Conservation (phyloP, 2,888 invertebrate genomes). For the Tridacna crocea region DNA sequence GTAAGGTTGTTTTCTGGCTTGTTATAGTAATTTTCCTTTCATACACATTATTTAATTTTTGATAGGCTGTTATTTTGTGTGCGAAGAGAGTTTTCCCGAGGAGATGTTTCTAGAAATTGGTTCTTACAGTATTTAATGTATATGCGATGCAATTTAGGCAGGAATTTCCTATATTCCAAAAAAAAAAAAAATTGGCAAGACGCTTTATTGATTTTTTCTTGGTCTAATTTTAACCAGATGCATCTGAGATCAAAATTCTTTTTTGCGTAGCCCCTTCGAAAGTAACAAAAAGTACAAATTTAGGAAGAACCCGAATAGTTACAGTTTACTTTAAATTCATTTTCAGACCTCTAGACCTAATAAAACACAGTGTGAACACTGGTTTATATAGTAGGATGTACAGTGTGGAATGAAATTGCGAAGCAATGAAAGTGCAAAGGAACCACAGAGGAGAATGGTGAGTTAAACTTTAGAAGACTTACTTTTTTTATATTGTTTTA, state of each 20-base stretch:
- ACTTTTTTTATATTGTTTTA: too few relatives aligned
- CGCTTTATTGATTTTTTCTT: neutral
- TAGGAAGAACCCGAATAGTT: neutral
- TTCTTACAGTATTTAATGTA: slow-evolving; percentile 13
- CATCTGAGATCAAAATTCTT: neutral
- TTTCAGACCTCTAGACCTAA: slow-evolving; percentile 12
- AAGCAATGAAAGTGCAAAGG: slow-evolving; percentile 2
- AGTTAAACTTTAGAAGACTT: neutral
- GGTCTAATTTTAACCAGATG: neutral
- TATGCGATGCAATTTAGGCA: slow-evolving; percentile 11
- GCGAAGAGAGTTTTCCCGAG: slow-evolving; percentile 11
- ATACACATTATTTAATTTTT: slow-evolving; percentile 20
- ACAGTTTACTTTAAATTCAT: slow-evolving; percentile 1
- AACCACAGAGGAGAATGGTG: slow-evolving; percentile 13
- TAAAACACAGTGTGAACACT: slow-evolving; percentile 4
- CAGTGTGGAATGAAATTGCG: neutral
- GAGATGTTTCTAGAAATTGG: slow-evolving; percentile 20
- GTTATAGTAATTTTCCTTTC: slow-evolving; percentile 25
- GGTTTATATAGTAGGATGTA: neutral
- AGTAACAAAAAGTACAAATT: neutral
- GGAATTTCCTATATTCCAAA: neutral
- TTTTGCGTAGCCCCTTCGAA: neutral
- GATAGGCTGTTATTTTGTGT: slow-evolving; percentile 18
- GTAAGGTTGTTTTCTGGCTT: slow-evolving; percentile 18
- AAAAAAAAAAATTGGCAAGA: neutral